Percentiles rank a stretch among this genome's conserved stretches.
These are phyloP conservation scores for Odontamblyopus lacepedii DNA, from an alignment of 2,797 vertebrate genomes.

Conservation along the genomic window DNA sequence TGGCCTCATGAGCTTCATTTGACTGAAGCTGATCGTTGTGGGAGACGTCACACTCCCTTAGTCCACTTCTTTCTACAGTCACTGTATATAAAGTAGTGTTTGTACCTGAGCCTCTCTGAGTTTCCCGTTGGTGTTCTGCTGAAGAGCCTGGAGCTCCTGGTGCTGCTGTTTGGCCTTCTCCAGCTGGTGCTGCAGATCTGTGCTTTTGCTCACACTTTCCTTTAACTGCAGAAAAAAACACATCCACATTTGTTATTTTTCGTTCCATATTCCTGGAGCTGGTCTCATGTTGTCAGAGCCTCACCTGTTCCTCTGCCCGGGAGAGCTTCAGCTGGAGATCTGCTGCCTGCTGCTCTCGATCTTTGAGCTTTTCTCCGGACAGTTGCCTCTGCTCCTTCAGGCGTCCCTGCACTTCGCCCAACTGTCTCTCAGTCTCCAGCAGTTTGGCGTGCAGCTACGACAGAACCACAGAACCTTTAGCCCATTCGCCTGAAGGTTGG, in stretches of 20 bases:
- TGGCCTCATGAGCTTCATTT: no score
- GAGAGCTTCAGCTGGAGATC: constrained; percentile 94
- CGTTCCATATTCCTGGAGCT: neutral
- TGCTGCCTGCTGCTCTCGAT: constrained; percentile 93
- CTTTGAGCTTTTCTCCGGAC: constrained; percentile 95
- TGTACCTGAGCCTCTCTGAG: constrained; percentile 94
- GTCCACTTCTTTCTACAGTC: no score
- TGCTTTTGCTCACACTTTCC: constrained; percentile 84
- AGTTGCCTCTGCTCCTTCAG: constrained; percentile 97
- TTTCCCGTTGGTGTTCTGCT: constrained; percentile 93
- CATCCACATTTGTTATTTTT: neutral
- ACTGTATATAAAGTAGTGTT: no score
- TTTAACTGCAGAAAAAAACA: constrained; percentile 81
- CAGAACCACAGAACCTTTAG: neutral
- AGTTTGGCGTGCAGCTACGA: constrained; percentile 91
- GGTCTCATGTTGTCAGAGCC: neutral
- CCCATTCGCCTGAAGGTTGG: no score
- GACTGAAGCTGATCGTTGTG: no score
- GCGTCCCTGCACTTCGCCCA: constrained; percentile 92
- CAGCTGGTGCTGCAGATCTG: constrained; percentile 92
- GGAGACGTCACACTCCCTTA: no score
- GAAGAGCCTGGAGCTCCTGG: constrained; percentile 91
- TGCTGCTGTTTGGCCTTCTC: constrained; percentile 95
- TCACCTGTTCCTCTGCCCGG: constrained; percentile 92
- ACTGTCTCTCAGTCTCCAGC: constrained; percentile 91